A percentile compares a stretch with the other conserved stretches of the same genome.
These are phyloP conservation scores for Halichoeres trimaculatus DNA, from an alignment of 2,113 vertebrate species.

Conservation along the genomic window DNA sequence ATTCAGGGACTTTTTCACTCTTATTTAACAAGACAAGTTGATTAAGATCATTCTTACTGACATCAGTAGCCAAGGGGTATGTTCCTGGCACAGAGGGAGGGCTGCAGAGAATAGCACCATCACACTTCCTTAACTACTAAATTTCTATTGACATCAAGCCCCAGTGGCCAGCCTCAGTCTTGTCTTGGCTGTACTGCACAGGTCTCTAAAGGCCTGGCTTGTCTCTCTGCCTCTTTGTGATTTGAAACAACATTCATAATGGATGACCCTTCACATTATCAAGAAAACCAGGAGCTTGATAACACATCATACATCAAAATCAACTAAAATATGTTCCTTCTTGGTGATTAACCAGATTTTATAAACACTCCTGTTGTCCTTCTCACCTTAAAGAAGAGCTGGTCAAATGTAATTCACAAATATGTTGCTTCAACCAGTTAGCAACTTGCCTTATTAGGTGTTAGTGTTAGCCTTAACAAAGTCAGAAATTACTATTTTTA, in stretches of 20 bases:
- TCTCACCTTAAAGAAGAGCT: too few species aligned
- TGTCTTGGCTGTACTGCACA: background rate
- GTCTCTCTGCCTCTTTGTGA: background rate
- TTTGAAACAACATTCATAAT: background rate
- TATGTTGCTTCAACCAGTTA: too few species aligned
- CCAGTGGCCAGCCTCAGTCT: background rate
- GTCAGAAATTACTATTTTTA: too few species aligned
- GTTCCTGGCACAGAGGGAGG: background rate
- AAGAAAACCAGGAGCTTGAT: too few species aligned
- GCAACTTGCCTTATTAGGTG: too few species aligned
- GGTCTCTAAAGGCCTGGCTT: background rate
- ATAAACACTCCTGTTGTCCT: too few species aligned
- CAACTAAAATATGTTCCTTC: too few species aligned
- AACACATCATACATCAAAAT: too few species aligned
- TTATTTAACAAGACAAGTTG: conserved; percentile 33
- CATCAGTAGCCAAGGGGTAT: background rate
- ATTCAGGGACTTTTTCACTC: conserved; percentile 15
- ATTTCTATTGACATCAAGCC: background rate
- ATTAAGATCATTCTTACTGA: conserved; percentile 15
- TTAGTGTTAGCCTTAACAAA: too few species aligned
- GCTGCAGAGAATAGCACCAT: background rate
- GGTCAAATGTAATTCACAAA: too few species aligned
- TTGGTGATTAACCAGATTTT: too few species aligned
- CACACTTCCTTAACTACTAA: background rate
- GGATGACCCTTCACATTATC: too few species aligned